These are phyloP conservation scores for Tolypeutes matacus DNA, from an alignment of 2,797 vertebrate species.

Conservation along the genomic window DNA sequence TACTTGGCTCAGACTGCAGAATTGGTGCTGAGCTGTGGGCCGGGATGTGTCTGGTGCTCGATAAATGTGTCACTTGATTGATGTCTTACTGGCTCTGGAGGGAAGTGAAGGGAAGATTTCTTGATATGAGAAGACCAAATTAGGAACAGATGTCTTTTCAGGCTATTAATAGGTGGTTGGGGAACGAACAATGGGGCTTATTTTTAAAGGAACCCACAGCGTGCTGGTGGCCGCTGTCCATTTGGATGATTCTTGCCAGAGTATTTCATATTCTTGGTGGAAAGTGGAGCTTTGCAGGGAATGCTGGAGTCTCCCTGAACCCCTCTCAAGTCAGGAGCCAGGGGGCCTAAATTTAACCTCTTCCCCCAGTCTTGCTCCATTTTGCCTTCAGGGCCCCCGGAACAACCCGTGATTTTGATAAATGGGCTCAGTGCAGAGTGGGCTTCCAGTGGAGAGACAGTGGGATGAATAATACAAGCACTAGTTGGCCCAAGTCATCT, in stretches of 20 bases:
- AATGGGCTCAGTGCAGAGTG: neutral
- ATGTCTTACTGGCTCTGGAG: slow-evolving; percentile 54
- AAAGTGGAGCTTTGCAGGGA: neutral
- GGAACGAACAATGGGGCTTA: slow-evolving; percentile 53
- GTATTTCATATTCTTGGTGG: neutral
- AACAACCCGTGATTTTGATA: neutral
- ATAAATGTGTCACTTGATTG: slow-evolving; percentile 44
- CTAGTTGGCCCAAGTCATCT: neutral
- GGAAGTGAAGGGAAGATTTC: slow-evolving; percentile 49
- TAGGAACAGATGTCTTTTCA: slow-evolving; percentile 74
- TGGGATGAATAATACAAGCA: rapidly evolving
- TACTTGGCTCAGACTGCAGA: neutral
- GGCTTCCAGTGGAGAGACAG: neutral
- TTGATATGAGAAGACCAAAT: slow-evolving; percentile 64
- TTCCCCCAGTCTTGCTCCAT: neutral
- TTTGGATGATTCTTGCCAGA: neutral
- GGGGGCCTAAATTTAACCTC: neutral
- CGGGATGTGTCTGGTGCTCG: neutral
- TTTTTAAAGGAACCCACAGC: slow-evolving; percentile 49
- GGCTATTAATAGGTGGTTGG: slow-evolving; percentile 45
- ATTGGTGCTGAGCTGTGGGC: neutral
- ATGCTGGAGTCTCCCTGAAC: rapidly evolving
- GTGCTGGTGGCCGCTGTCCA: neutral
- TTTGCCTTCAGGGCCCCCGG: neutral
- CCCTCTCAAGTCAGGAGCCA: neutral